These are phyloP conservation scores for Schizopygopsis pylzovi DNA, from an alignment of 2,797 vertebrate species.

Conservation along the genomic window DNA sequence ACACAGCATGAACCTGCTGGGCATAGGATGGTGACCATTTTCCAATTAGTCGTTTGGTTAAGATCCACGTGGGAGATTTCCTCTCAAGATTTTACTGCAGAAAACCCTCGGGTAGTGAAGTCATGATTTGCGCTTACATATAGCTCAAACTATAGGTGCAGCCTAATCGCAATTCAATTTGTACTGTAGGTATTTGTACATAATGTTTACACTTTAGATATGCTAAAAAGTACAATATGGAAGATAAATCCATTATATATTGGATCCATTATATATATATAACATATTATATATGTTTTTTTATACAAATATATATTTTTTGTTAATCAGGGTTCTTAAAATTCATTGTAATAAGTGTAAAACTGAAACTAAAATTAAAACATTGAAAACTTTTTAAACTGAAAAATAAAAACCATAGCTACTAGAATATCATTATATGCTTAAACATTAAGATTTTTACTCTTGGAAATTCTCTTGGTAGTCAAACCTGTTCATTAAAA, in stretches of 20 bases:
- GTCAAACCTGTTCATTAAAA: too few species aligned
- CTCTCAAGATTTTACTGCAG: conserved; percentile 41
- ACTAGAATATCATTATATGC: too few species aligned
- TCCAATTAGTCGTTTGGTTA: conserved; percentile 46
- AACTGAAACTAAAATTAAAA: background rate
- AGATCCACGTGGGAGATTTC: conserved; percentile 36
- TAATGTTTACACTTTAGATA: background rate
- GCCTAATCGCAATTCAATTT: background rate
- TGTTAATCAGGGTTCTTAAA: background rate
- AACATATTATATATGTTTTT: too few species aligned
- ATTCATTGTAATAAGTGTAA: background rate
- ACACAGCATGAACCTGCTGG: conserved; percentile 33
- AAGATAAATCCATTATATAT: background rate
- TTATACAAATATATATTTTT: background rate
- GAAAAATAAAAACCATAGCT: background rate
- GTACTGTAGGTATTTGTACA: background rate
- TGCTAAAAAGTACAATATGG: background rate
- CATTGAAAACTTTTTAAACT: too few species aligned
- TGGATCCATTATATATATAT: too few species aligned
- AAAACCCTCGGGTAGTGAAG: background rate
- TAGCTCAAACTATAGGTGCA: background rate
- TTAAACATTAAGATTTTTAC: too few species aligned
- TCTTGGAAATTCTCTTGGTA: too few species aligned
- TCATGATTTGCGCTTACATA: background rate
- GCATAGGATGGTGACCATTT: conserved; percentile 40